phyloP scores from a whole-genome alignment of 2,113 vertebrate genomes.

The Myrmecobius fasciatus region DNA sequence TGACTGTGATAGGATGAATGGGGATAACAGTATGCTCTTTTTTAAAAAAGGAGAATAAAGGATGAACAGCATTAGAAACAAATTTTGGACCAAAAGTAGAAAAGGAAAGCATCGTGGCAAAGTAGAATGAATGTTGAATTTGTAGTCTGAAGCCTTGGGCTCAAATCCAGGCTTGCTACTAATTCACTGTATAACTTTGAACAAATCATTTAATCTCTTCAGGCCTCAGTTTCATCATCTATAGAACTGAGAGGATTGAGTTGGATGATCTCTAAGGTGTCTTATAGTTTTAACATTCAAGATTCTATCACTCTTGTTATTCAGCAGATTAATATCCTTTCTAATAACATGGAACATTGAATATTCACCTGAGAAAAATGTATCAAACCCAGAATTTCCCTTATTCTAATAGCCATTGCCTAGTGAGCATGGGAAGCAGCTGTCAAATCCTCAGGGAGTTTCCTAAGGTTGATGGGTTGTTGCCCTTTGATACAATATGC shows the following conservation, averaged over 20 bases:
- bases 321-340: constrained; percentile 41
- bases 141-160: constrained; percentile 13
- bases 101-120: constrained; percentile 24
- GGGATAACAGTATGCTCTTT: constrained; percentile 21
- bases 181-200: constrained; percentile 7
- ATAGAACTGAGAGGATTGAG: constrained; percentile 39
- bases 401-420: neutral
- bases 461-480: constrained; percentile 13
- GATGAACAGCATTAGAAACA: constrained; percentile 6
- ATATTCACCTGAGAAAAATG: constrained; percentile 52
- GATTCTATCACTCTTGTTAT: constrained; percentile 26
- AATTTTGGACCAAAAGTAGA: constrained; percentile 22
- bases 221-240: constrained; percentile 55
- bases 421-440: constrained; percentile 43
- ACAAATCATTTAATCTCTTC: constrained; percentile 7
- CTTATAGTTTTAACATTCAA: constrained; percentile 39
- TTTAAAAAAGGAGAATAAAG: constrained; percentile 42
- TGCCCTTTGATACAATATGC: constrained; percentile 38
- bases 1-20: constrained; percentile 12
- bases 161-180: constrained; percentile 51
- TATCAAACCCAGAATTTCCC: constrained; percentile 51
- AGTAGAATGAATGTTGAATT: neutral
- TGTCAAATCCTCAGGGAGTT: constrained; percentile 1
- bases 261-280: constrained; percentile 42
- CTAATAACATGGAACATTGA: constrained; percentile 40